Evolutionary conservation across 2,113 vertebrate genomes (phyloP).

Genomic region (Oxygymnocypris stewartii): DNA sequence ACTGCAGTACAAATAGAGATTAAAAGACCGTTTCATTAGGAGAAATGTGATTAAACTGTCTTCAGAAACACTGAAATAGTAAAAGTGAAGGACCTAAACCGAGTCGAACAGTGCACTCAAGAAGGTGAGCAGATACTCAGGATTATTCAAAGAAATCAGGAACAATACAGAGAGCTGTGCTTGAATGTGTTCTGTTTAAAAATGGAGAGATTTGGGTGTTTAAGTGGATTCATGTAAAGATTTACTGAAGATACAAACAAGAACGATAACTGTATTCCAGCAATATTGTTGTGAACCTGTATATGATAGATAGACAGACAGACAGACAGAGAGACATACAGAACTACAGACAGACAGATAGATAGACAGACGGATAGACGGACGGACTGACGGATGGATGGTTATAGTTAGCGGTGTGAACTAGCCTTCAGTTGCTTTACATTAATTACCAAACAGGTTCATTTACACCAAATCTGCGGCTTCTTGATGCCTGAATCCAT

Average conservation of each 20-base stretch:
- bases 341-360: too few species aligned
- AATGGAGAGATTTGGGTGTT: neutral
- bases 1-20: neutral
- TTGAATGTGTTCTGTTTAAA: neutral
- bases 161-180: neutral
- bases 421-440: neutral
- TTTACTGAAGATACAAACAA: neutral
- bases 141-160: neutral
- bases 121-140: neutral
- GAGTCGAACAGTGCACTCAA: neutral
- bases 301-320: too few species aligned
- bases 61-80: neutral
- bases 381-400: too few species aligned
- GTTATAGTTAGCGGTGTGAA: neutral
- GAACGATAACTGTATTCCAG: too few species aligned
- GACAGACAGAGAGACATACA: too few species aligned
- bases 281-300: too few species aligned
- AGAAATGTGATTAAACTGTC: neutral
- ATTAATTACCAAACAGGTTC: neutral
- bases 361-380: too few species aligned
- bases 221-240: neutral
- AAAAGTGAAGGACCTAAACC: too few species aligned
- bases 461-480: neutral
- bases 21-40: neutral
- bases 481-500: conserved; percentile 37